Evolutionary conservation across 2,113 vertebrate genomes (phyloP), one percentile per base, ranked within the genome.

Genomic region (Anoura caudifer): DNA sequence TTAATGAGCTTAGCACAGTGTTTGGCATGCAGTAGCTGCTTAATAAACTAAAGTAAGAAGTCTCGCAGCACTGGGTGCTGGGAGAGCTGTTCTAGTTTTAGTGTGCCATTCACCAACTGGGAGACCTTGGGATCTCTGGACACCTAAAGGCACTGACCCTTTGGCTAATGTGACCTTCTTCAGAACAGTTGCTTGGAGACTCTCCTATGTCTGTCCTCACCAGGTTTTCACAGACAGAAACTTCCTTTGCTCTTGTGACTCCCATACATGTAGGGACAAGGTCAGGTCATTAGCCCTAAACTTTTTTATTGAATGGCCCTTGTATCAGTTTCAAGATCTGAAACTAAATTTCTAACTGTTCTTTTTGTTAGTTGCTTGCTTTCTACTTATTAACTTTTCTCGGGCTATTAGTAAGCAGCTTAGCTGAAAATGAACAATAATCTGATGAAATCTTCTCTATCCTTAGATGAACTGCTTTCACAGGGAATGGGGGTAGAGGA

Each of bases 301-400:
- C 63, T 88, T 95, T 69, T 94, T 72, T 80, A 67, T 92, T 65
- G 77, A 95, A 73, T 85, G 47, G 81, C 69, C 76, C 83, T 96
- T 93, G 14, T 94, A 95, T 75, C 2, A 41, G 36, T 93, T 93
- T 47, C 5, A 52, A 87, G 80, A 69, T 91, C 59, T 81, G 69
- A 75, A 24, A 80, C 50, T 61, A 61, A 67, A 72, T 79, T 94
- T 90, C 79, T 38, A 83, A 65, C 19, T 67, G 12, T 95, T 61
- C 12, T 70, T 83, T 94, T 79, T 96, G 45, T 54, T 52, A 90
- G 20, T 90, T 96, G 93, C 7, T 14, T 9, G 50, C 90, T 92
- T 96, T 97, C 94, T 86, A 73, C n/a, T 54, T 89, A 43, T 75
- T 90, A 93, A 96, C 61, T 56, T 85, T 82, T 73, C 81, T 95